phyloP scores from a whole-genome alignment of 2,888 invertebrate species.

The Pristionchus maxplancki region DNA sequence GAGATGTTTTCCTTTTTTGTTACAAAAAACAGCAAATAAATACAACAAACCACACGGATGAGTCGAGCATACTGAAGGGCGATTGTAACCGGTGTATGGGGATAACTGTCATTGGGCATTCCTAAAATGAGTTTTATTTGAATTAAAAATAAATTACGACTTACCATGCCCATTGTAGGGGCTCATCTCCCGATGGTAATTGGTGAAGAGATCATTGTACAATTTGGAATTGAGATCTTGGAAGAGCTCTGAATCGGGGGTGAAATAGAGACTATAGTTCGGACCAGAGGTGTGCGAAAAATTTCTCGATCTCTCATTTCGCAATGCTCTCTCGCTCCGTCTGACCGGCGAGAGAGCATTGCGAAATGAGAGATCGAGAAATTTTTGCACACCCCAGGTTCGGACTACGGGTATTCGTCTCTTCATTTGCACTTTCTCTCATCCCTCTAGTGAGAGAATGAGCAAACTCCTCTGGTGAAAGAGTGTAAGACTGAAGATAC shows the following conservation, averaged over 20 bases:
- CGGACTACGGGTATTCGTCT: too few species aligned
- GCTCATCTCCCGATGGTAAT: constrained; percentile 21
- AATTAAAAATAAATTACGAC: not conserved
- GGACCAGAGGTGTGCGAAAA: too few species aligned
- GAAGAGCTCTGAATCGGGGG: not conserved
- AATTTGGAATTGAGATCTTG: constrained; percentile 21
- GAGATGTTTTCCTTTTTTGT: not conserved
- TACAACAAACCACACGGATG: constrained; percentile 24
- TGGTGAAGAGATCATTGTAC: constrained; percentile 12
- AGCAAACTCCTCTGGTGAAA: too few species aligned
- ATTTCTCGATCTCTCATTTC: too few species aligned
- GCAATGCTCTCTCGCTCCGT: too few species aligned
- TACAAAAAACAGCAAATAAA: not conserved
- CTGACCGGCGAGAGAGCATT: too few species aligned
- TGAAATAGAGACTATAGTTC: too few species aligned
- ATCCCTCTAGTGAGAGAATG: too few species aligned
- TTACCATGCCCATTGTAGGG: constrained; percentile 47
- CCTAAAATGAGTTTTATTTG: not conserved
- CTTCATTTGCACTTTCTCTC: too few species aligned
- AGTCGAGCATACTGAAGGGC: constrained; percentile 42
- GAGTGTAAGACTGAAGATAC: too few species aligned
- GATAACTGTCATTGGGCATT: constrained; percentile 23
- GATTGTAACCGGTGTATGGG: not conserved
- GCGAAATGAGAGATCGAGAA: too few species aligned
- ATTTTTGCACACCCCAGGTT: too few species aligned